These are phyloP conservation scores for Drosophila rhopaloa DNA, from an alignment of 1,140 invertebrate species.

Conservation along the genomic window DNA sequence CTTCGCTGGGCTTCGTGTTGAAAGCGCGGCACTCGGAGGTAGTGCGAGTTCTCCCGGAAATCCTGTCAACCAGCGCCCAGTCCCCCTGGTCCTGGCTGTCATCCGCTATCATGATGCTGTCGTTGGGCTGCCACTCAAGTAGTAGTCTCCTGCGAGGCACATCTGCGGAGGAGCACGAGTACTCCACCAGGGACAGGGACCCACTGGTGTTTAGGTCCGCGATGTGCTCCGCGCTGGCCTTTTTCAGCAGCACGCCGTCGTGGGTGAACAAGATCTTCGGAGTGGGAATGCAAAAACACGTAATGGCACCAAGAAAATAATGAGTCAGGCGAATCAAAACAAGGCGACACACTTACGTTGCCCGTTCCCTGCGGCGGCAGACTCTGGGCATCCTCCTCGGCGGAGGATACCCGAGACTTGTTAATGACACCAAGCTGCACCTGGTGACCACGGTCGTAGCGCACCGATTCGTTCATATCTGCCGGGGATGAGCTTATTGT, in stretches of 20 bases:
- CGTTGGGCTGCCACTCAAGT: conserved; percentile 92
- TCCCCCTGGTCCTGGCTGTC: conserved; percentile 90
- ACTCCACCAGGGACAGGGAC: conserved; percentile 86
- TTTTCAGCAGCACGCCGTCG: conserved; percentile 87
- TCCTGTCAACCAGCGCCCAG: conserved; percentile 92
- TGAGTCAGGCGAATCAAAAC: conserved; percentile 61
- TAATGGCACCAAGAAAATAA: conserved; percentile 13
- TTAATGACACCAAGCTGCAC: conserved; percentile 63
- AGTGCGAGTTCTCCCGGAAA: conserved; percentile 86
- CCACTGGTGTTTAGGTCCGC: conserved; percentile 87
- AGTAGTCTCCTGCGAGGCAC: conserved; percentile 84
- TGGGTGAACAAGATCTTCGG: conserved; percentile 87
- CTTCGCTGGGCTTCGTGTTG: conserved; percentile 67
- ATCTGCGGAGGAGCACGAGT: conserved; percentile 55
- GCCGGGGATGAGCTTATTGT: conserved; percentile 10
- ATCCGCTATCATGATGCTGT: conserved; percentile 89
- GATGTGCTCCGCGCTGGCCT: conserved; percentile 86
- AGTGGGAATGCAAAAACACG: background rate
- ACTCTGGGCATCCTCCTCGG: conserved; percentile 24
- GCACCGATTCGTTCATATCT: conserved; percentile 77
- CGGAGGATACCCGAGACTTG: conserved; percentile 49
- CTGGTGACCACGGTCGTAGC: conserved; percentile 68
- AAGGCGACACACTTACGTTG: conserved; percentile 57
- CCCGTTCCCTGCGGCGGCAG: conserved; percentile 55
- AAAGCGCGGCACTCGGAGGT: conserved; percentile 85